phyloP scores from a whole-genome alignment of 1,140 invertebrate species.

The Drosophila triauraria region DNA sequence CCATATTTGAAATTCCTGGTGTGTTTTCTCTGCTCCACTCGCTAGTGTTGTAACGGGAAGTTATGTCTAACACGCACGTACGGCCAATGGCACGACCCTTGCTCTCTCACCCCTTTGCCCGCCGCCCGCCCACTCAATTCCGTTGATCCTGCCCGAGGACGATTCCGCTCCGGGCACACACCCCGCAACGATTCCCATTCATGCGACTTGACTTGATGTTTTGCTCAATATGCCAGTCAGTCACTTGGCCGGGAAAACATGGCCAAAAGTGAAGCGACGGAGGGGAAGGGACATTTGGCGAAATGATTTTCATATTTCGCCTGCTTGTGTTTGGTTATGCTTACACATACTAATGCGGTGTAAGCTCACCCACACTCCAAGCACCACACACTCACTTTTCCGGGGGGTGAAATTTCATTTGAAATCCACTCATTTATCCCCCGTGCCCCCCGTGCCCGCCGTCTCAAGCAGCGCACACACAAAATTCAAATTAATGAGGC shows the following conservation, averaged over 20 bases:
- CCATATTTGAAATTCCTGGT: slow-evolving; percentile 75
- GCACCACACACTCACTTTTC: background rate
- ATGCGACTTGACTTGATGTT: slow-evolving; percentile 34
- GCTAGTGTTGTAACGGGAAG: slow-evolving; percentile 60
- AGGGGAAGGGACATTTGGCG: slow-evolving; percentile 47
- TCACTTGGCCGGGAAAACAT: slow-evolving; percentile 62
- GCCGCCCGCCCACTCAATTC: background rate
- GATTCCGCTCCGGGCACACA: slow-evolving; percentile 2
- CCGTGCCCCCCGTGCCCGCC: too few relatives aligned
- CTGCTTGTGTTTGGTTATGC: slow-evolving; percentile 32
- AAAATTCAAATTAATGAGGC: slow-evolving; percentile 74
- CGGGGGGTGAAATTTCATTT: slow-evolving; percentile 19
- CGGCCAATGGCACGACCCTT: slow-evolving; percentile 52
- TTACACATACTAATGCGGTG: slow-evolving; percentile 51
- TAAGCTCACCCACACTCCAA: slow-evolving; percentile 8
- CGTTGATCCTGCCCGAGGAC: slow-evolving; percentile 14
- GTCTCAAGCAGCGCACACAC: background rate
- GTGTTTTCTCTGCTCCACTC: slow-evolving; percentile 41
- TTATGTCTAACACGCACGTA: slow-evolving; percentile 79
- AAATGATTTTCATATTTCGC: slow-evolving; percentile 78
- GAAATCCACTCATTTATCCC: slow-evolving; percentile 7
- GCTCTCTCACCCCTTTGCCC: background rate
- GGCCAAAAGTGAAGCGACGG: background rate
- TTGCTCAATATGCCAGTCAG: slow-evolving; percentile 78
- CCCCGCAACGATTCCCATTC: slow-evolving; percentile 4